phyloP scores from a whole-genome alignment of 2,797 vertebrate genomes.

The Odontamblyopus rebecca region DNA sequence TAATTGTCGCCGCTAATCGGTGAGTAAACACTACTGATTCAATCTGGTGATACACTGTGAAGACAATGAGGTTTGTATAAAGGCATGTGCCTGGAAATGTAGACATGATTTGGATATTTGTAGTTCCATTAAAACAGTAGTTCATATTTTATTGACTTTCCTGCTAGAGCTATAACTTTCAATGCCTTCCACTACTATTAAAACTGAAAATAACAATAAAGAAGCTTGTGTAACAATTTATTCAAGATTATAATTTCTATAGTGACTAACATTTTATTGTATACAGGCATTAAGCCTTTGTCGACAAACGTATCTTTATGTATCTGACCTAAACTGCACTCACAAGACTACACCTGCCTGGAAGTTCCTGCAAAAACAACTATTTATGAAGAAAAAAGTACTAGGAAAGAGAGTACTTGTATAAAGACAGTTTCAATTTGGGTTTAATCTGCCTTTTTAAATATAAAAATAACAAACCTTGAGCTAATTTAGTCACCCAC shows the following conservation, averaged over 20 bases:
- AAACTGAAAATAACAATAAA: background rate
- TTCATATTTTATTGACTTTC: background rate
- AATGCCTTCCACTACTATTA: background rate
- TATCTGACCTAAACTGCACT: no score
- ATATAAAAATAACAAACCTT: no score
- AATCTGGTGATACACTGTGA: background rate
- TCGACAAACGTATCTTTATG: no score
- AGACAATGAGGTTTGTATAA: slow-evolving; percentile 1
- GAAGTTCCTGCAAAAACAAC: no score
- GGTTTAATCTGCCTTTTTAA: no score
- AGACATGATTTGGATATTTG: background rate
- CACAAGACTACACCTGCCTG: no score
- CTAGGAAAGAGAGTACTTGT: no score
- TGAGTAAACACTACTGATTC: slow-evolving; percentile 71
- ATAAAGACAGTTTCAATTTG: no score
- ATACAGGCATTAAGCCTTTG: no score
- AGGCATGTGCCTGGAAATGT: background rate
- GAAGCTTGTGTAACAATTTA: background rate
- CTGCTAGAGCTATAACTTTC: background rate
- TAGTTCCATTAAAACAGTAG: background rate
- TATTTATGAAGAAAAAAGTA: no score
- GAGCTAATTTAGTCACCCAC: no score
- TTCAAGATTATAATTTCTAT: background rate
- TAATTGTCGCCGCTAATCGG: slow-evolving; percentile 74
- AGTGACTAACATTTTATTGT: background rate